These are phyloP conservation scores for Epinotia brunnichana DNA, from an alignment of 2,888 invertebrate species.

Conservation along the genomic window DNA sequence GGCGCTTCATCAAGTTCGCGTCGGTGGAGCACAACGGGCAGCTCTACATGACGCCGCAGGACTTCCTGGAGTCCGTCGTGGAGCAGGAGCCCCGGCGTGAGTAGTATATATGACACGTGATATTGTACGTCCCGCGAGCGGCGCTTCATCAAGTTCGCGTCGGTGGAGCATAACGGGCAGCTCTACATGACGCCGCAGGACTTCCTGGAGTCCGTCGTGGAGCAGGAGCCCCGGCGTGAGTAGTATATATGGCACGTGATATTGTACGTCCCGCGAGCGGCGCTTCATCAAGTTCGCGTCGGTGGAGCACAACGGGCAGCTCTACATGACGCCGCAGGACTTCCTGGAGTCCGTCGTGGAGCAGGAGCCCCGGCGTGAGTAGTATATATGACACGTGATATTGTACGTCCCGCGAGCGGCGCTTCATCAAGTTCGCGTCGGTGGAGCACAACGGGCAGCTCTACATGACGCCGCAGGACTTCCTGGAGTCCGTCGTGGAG, in stretches of 20 bases:
- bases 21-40: constrained; percentile 97
- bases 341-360: too few species aligned
- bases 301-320: too few species aligned
- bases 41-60: constrained; percentile 99
- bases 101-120: constrained; percentile 56
- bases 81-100: constrained; percentile 96
- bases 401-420: constrained; percentile 85
- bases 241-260: constrained; percentile 44
- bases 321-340: too few species aligned
- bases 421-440: constrained; percentile 98
- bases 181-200: constrained; percentile 99
- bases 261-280: too few species aligned
- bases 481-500: constrained; percentile 96
- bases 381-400: too few species aligned
- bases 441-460: constrained; percentile 96
- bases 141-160: constrained; percentile 97
- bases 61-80: constrained; percentile 98
- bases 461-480: constrained; percentile 99
- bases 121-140: constrained; percentile 81
- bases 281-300: too few species aligned
- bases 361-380: too few species aligned
- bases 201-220: constrained; percentile 98
- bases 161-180: constrained; percentile 96
- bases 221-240: constrained; percentile 95
- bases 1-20: constrained; percentile 94